These are phyloP conservation scores for Microhierax caerulescens DNA, from an alignment of 2,797 vertebrate genomes.

Conservation along the genomic window DNA sequence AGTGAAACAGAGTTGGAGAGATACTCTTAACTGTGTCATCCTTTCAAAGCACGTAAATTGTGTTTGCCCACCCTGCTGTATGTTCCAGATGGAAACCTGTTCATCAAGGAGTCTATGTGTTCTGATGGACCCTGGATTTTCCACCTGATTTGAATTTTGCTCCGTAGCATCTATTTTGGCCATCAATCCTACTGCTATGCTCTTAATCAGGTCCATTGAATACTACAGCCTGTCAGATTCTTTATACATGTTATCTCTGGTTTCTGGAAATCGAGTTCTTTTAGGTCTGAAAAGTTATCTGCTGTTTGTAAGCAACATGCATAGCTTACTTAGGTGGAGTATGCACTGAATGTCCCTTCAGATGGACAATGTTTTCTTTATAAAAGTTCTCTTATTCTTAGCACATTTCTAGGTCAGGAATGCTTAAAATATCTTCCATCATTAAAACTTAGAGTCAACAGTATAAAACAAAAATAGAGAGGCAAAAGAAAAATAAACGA, in stretches of 20 bases:
- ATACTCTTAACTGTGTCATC: neutral
- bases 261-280: neutral
- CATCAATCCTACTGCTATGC: neutral
- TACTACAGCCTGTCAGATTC: neutral
- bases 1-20: neutral
- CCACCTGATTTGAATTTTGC: neutral
- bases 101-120: neutral
- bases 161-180: neutral
- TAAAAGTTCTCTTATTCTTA: conserved; percentile 43
- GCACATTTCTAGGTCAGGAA: conserved; percentile 48
- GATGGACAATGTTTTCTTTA: conserved; percentile 41
- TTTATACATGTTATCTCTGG: neutral
- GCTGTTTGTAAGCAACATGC: neutral
- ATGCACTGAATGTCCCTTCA: neutral
- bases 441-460: conserved; percentile 46
- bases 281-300: neutral
- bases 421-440: conserved; percentile 43
- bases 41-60: neutral
- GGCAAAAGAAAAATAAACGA: conserved; percentile 40
- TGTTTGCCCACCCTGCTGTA: neutral
- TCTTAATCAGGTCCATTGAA: neutral
- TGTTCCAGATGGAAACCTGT: neutral
- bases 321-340: neutral
- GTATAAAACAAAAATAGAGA: conserved; percentile 52
- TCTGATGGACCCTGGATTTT: neutral